Percentiles rank a stretch among this genome's conserved stretches.
Evolutionary conservation across 2,797 vertebrate species (phyloP).

Genomic region (Myiotriccus ornatus): DNA sequence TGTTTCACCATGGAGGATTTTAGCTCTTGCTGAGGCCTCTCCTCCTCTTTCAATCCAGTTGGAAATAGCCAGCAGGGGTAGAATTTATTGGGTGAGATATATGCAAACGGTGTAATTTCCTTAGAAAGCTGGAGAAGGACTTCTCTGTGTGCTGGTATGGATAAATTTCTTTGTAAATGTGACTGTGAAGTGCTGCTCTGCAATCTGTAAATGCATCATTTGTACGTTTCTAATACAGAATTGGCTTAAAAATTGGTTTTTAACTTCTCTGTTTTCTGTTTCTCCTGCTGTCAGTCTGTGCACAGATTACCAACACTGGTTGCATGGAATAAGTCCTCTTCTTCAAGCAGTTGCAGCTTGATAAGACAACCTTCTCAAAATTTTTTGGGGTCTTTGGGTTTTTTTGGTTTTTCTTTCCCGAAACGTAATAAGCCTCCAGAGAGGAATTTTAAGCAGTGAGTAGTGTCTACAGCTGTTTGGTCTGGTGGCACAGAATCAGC

Average conservation of each 20-base stretch:
- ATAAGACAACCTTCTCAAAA: neutral
- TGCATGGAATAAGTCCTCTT: neutral
- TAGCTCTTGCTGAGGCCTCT: neutral
- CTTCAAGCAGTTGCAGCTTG: neutral
- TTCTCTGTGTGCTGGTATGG: neutral
- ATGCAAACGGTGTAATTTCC: neutral
- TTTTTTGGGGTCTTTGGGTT: neutral
- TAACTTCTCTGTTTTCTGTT: neutral
- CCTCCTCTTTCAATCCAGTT: neutral
- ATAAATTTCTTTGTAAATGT: neutral
- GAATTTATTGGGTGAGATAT: neutral
- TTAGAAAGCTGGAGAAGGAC: neutral
- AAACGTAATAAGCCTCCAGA: neutral
- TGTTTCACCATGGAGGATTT: neutral
- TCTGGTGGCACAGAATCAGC: neutral
- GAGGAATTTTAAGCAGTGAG: neutral
- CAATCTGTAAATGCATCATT: neutral
- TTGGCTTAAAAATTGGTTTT: rapidly evolving
- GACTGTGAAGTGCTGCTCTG: neutral
- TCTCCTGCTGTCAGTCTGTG: neutral
- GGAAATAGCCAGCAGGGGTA: neutral
- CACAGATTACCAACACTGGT: neutral
- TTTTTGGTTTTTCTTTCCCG: neutral
- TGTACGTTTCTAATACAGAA: neutral
- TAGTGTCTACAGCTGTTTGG: neutral